These are phyloP conservation scores for Setipinna tenuifilis DNA, from an alignment of 2,797 vertebrate genomes.

Conservation along the genomic window DNA sequence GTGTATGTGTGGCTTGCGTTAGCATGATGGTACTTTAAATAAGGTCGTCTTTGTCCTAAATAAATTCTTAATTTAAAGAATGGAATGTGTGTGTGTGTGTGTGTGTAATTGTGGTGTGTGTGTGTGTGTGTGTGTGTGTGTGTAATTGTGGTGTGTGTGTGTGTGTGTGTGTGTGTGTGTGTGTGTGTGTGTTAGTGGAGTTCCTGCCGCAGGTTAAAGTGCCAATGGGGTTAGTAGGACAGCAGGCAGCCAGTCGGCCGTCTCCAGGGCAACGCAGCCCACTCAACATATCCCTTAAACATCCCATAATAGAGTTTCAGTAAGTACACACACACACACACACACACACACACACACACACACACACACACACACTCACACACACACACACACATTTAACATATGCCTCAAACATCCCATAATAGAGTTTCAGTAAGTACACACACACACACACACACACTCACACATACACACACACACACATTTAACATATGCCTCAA, in stretches of 20 bases:
- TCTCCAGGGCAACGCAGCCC: constrained; percentile 66
- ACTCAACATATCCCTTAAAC: constrained; percentile 89
- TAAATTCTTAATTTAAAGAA: too few relatives aligned
- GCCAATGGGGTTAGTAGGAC: constrained; percentile 84
- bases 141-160: background rate
- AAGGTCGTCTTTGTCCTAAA: too few relatives aligned
- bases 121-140: too few relatives aligned
- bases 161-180: constrained; percentile 21
- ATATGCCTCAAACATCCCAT: constrained; percentile 89
- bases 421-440: constrained; percentile 87
- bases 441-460: constrained; percentile 16
- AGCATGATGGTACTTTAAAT: too few relatives aligned
- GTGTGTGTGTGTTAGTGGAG: constrained; percentile 63
- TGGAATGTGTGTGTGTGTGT: too few relatives aligned
- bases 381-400: constrained; percentile 71
- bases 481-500: constrained; percentile 88
- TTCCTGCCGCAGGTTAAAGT: constrained; percentile 84
- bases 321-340: constrained; percentile 67
- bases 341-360: constrained; percentile 9
- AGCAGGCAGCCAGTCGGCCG: constrained; percentile 75
- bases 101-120: too few relatives aligned
- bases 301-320: constrained; percentile 88
- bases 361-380: background rate
- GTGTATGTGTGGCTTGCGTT: too few relatives aligned
- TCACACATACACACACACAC: background rate